Evolutionary conservation across 2,888 invertebrate genomes (phyloP).

Genomic region (Dermolepida albohirtum): DNA sequence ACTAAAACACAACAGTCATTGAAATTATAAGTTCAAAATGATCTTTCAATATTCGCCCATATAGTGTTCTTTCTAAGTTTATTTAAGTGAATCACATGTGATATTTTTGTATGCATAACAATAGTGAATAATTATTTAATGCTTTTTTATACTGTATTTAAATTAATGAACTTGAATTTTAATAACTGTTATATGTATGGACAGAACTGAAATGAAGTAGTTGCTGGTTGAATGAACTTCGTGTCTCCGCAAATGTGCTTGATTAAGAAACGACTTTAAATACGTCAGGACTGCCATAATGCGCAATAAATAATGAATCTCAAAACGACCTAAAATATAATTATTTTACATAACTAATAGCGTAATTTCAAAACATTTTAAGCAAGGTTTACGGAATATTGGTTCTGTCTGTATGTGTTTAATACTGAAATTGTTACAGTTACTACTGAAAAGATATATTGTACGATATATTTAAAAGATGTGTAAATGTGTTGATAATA

Average conservation of each 20-base stretch:
- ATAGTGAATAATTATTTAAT: slow-evolving; percentile 38
- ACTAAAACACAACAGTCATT: slow-evolving; percentile 29
- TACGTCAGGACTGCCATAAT: too few species aligned
- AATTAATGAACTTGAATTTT: slow-evolving; percentile 33
- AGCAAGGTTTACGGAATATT: not conserved
- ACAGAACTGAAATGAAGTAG: slow-evolving; percentile 14
- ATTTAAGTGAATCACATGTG: slow-evolving; percentile 43
- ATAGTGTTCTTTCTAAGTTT: slow-evolving; percentile 38
- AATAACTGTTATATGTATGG: slow-evolving; percentile 30
- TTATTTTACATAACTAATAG: too few species aligned
- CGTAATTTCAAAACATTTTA: too few species aligned
- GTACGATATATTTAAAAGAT: slow-evolving; percentile 52
- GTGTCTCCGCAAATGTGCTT: too few species aligned
- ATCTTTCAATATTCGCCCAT: slow-evolving; percentile 23
- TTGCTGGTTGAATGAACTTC: not conserved
- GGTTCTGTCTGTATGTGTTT: slow-evolving; percentile 37
- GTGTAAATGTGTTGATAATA: slow-evolving; percentile 63
- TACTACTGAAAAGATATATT: slow-evolving; percentile 54
- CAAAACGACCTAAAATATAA: too few species aligned
- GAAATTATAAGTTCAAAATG: slow-evolving; percentile 36
- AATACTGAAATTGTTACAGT: slow-evolving; percentile 51
- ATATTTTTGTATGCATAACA: slow-evolving; percentile 45
- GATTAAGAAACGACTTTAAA: too few species aligned
- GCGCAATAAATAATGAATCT: too few species aligned
- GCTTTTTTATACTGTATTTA: slow-evolving; percentile 27